Base-by-base conservation (phyloP, 2,888 invertebrate species). In the Sphaerophoria rueppellii region DNA sequence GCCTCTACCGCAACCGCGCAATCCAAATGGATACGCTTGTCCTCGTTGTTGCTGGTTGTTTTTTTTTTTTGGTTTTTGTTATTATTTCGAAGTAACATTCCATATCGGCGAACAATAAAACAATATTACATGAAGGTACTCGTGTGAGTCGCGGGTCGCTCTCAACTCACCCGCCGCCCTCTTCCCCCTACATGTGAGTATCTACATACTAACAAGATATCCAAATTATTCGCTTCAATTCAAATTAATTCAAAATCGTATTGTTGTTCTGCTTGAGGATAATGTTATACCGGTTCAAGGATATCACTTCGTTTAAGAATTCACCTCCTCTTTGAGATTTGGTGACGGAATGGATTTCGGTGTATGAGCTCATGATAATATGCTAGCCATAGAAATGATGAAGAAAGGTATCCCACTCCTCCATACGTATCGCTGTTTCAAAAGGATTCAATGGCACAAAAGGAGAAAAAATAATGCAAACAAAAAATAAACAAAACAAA, bases 141-240 rank as follows among this genome's bases (percentile, higher is more conserved):
- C 24, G 9, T 12, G 43, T 43, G 43, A 43, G 43, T 58, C 37
- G 11, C 58, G 16, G 37, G 40, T 24, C 24, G 24, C 55, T 14
- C 58, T 4, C 9, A 57, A 58, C 24, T 43, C 60, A 12, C 43
- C 24, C 24, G 24, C 24, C 24, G 2, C 24, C 24, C 24, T 2
- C 24, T 24, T 2, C 24, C 60, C 40, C 60, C 40, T 40, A 37
- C 6, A 37, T 12, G 0, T 34, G 4, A 12, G 9, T 4, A n/a
- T n/a, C n/a, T n/a, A 57, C 6, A 9, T 57, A 12, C 61, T 54
- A 79, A 60, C 67, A 32, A 11, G 80, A 85, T 81, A 85, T 81
- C 72, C 85, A 81, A 85, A 85, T 85, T 77, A 85, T 85, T 85
- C 85, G 85, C 81, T 85, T 85, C 85, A 85, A 85, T 85, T 85